Base-by-base conservation (phyloP, 2,888 invertebrate species). In the Leuctra nigra region DNA sequence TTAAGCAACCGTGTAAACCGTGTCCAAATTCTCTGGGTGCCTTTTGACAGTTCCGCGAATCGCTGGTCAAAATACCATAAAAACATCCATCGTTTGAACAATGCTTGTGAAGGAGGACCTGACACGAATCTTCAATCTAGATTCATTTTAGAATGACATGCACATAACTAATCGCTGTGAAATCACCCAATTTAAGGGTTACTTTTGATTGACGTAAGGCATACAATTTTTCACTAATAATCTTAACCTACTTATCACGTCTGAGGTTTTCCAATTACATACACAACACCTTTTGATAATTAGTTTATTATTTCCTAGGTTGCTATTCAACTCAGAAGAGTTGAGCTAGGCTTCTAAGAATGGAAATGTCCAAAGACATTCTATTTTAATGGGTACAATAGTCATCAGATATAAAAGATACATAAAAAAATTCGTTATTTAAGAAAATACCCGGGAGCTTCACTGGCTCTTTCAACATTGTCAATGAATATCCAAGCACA, bases 401-500 rank as follows among this genome's bases (percentile, higher is more conserved):
- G 35, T 50, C 35, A 48, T 48, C 47, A 23, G 25, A 48, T 33
- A 48, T 14, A 33, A 50, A 33, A 35, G 50, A 33, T 50, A 50
- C n/a, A 44, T 50, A 20, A 50, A 50, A 48, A 50, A 50, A 35
- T 20, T 18, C 33, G 29, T 35, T 41, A 41, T 41, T 41, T 22
- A 50, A 33, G 50, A 50, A 50, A 50, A 50, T 35, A 50, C 35
- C 50, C 50, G 35, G 50, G 35, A 50, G 50, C 50, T 50, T 50
- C 35, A 18, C 50, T n/a, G n/a, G n/a, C n/a, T 50, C 50, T 50
- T 50, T 35, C 20, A 29, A 33, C 33, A 50, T 50, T 50, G 36
- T 50, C 16, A 29, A 35, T 35, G 50, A 50, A 50, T 50, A 50
- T 33, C 22, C 20, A 16, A 9, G 23, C 50, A 50, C 50, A 50